These are phyloP conservation scores for Xestia ashworthii DNA, from an alignment of 2,888 invertebrate genomes.

Conservation along the genomic window DNA sequence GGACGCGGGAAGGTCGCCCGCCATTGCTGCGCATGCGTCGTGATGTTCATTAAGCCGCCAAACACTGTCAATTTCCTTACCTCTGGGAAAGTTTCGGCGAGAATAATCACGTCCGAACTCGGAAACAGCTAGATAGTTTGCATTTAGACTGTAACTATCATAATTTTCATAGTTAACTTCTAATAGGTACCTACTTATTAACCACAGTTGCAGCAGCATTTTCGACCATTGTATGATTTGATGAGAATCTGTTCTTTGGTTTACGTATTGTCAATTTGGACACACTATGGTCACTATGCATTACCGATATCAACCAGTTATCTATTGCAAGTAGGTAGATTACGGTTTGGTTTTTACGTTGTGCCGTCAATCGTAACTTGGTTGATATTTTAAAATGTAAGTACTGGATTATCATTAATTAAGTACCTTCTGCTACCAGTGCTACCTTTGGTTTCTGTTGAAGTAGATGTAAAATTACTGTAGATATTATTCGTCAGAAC, in stretches of 20 bases:
- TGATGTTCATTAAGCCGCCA: conserved; percentile 69
- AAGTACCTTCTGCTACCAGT: neutral
- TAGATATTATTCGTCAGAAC: neutral
- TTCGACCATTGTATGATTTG: neutral
- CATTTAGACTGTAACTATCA: neutral
- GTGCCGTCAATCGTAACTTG: neutral
- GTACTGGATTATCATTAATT: neutral
- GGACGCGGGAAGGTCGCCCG: conserved; percentile 88
- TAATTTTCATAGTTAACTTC: neutral
- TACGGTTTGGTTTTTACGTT: neutral
- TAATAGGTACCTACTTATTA: neutral
- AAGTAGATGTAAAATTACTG: neutral
- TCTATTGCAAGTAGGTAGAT: neutral
- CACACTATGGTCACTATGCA: neutral
- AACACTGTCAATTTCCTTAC: conserved; percentile 77
- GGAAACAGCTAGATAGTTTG: neutral
- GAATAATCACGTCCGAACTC: neutral
- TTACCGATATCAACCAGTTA: neutral
- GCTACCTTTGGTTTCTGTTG: neutral
- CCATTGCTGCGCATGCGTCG: conserved; percentile 84
- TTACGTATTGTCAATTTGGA: neutral
- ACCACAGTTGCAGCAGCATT: neutral
- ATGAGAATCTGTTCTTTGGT: neutral
- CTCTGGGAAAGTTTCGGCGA: conserved; percentile 71
- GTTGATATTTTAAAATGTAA: neutral